Base-by-base conservation (phyloP, 1,140 invertebrate genomes). In the Drosophila bifasciata region DNA sequence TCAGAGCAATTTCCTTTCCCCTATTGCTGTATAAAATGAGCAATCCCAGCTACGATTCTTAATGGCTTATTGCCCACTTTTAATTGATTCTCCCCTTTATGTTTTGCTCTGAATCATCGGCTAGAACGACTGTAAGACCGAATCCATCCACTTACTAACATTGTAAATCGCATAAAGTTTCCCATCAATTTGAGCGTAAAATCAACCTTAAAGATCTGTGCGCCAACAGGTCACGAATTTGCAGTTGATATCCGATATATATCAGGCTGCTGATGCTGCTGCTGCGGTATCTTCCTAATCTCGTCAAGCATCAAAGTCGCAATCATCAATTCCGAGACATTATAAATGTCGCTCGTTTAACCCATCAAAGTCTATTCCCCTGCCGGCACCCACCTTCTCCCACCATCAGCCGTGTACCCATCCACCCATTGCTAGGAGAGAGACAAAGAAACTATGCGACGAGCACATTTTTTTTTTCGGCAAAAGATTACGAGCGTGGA, bases 331-430 rank as follows among this genome's bases (percentile, higher is more conserved):
- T 69, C 50, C 32, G 16, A 58, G 56, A 48, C 76, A 76, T 77
- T 76, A 76, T 61, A 81, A 83, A 63, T 71, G 58, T 46, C 55
- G 59, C 71, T 48, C 61, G 58, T 68, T 79, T 85, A 80, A 84
- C 80, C 80, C 74, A 85, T 71, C 76, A 85, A 55, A 51, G 71
- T 79, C 66, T 76, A 15, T 58, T 25, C 25, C 49, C n/a, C 4
- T 5, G 13, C 41, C 39, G 0, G 9, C 16, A 25, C 5, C 23
- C 23, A 25, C 6, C 23, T 1, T 9, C 9, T 11, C 28, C 3
- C 11, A 3, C 32, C 32, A 5, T 1, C 32, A 36, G 32, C 11
- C 32, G 23, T 40, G 25, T 4, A n/a, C 16, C 44, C 52, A 19
- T 32, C 28, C 28, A 32, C 28, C 32, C 32, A 36, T 13, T 36